A percentile compares a stretch with the other conserved stretches of the same genome.
Evolutionary conservation across 2,113 vertebrate species (phyloP).

Genomic region (Callipepla squamata): DNA sequence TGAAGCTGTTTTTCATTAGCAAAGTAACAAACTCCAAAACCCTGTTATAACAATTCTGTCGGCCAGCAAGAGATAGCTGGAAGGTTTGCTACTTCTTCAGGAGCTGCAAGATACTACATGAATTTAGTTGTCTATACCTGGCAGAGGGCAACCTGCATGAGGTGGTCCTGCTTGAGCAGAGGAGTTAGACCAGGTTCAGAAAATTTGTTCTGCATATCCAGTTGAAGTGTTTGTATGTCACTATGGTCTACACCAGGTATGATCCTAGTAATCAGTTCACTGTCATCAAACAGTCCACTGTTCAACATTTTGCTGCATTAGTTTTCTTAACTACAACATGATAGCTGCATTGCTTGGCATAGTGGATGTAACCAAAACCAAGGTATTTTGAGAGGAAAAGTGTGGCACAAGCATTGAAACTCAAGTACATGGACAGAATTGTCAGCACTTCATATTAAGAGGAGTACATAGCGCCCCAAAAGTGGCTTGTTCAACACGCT

Average conservation of each 20-base stretch:
- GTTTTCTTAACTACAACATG: background rate
- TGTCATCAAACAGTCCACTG: too few species aligned
- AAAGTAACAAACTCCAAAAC: background rate
- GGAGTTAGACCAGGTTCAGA: background rate
- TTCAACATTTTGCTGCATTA: background rate
- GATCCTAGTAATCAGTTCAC: too few species aligned
- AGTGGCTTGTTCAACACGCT: background rate
- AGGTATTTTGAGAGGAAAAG: background rate
- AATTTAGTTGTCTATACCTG: background rate
- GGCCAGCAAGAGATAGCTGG: background rate
- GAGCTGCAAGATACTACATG: background rate
- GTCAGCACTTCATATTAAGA: background rate
- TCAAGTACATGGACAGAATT: background rate
- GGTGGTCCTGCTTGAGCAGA: background rate
- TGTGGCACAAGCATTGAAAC: background rate
- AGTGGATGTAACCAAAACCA: background rate
- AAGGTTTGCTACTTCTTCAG: background rate
- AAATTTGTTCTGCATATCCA: background rate
- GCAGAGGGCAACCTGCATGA: background rate
- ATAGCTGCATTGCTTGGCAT: background rate
- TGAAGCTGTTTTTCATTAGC: background rate
- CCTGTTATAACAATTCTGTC: background rate
- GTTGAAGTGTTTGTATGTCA: accelerated
- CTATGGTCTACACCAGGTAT: background rate
- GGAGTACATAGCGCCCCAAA: background rate